Evolutionary conservation across 2,113 vertebrate genomes (phyloP), one percentile per base, ranked within the genome.

Genomic region (Carassius gibelio): DNA sequence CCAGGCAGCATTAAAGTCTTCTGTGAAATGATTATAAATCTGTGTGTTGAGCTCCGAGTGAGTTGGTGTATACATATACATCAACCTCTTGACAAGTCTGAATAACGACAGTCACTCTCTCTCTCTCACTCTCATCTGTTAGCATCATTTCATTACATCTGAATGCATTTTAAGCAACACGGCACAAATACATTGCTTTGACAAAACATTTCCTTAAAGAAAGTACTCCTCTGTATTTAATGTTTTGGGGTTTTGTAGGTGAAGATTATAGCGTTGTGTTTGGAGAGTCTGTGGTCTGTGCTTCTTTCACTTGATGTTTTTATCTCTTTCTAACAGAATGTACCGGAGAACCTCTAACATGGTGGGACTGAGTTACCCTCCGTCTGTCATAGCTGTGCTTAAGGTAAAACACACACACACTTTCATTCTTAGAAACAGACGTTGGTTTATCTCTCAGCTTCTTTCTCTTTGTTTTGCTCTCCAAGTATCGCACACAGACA

Each of bases 321-420:
- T 95, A 87, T 95, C 92, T 95, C 48, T 23, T 92, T 91, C 91
- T 66, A 86, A 88, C 93, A 99, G 98, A 93, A 99, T 99, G 98
- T 99, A 99, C 91, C 94, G 98, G 71, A 93, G 98, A 55, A 99
- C 98, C 87, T 99, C 98, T 88, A 99, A 98, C 92, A 98, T 99
- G 98, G 97, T 99, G 82, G 98, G 98, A 89, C 94, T 99, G 90
- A 98, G 97, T 92, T 99, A 99, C 90, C 98, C 98, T 9, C 89
- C 97, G 57, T 93, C 96, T 88, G 98, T 99, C 89, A 98, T 99
- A 91, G 95, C 95, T 90, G 97, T 96, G 84, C 93, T 99, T 61
- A 99, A 99, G 98, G 98, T 99, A 81, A 83, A 26, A 85, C 10
- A 85, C 57, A 82, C 59, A 64, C 71, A 52, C 55, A 42, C 68